A percentile compares a stretch with the other conserved stretches of the same genome.
These are phyloP conservation scores for Heliconius eleuchia DNA, from an alignment of 1,140 invertebrate species.

Conservation along the genomic window DNA sequence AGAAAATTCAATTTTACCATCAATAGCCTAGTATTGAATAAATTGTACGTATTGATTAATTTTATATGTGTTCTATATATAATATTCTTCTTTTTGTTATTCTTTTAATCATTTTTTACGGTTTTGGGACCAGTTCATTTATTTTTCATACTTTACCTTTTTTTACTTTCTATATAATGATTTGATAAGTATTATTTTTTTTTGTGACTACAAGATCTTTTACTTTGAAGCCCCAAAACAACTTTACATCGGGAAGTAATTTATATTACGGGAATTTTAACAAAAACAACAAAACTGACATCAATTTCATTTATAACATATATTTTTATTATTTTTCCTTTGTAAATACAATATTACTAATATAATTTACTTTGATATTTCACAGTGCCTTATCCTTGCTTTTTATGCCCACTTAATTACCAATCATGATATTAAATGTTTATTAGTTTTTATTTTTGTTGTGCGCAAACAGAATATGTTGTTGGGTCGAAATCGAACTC, in stretches of 20 bases:
- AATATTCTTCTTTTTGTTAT: background rate
- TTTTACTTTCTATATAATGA: background rate
- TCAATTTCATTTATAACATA: background rate
- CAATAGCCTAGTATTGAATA: background rate
- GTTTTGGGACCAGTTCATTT: background rate
- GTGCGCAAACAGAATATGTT: slow-evolving; percentile 2
- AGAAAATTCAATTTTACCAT: background rate
- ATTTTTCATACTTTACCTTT: background rate
- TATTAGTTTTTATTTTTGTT: slow-evolving; percentile 8
- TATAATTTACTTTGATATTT: slow-evolving; percentile 14
- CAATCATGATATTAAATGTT: slow-evolving; percentile 33
- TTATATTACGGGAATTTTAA: background rate
- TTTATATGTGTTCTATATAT: background rate
- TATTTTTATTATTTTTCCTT: background rate
- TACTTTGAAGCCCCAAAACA: background rate
- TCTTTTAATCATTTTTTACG: background rate
- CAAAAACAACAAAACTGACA: background rate
- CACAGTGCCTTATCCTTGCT: slow-evolving; percentile 43
- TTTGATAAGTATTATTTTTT: background rate
- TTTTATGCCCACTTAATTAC: slow-evolving; percentile 30
- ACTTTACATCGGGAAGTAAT: background rate
- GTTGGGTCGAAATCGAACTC: slow-evolving; percentile 1
- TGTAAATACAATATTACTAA: background rate
- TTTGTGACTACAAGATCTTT: background rate
- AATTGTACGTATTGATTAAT: background rate